These are phyloP conservation scores for Coleophora deauratella DNA, from an alignment of 2,888 invertebrate genomes.

Conservation along the genomic window DNA sequence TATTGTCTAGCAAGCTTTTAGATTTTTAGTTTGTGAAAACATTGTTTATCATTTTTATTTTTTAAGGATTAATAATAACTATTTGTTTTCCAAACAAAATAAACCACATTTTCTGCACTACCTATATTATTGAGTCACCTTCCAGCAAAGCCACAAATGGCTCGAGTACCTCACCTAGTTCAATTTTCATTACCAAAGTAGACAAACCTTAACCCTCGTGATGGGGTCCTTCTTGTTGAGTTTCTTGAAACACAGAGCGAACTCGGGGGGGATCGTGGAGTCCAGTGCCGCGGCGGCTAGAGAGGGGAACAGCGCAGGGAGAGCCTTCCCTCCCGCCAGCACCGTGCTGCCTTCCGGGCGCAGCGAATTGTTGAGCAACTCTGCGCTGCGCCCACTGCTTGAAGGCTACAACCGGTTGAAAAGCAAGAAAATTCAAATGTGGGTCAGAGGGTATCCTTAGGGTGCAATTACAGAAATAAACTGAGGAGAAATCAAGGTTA, in stretches of 20 bases:
- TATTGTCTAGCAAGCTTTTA: no score
- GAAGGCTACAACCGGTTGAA: constrained; percentile 82
- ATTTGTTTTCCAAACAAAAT: no score
- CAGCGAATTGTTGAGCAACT: constrained; percentile 77
- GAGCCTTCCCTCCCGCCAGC: constrained; percentile 24
- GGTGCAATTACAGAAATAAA: background rate
- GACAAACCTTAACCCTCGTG: constrained; percentile 88
- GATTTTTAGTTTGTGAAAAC: no score
- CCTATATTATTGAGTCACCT: no score
- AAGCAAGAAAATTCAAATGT: no score
- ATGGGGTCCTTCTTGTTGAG: constrained; percentile 92
- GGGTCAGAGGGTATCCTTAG: no score
- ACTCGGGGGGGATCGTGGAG: constrained; percentile 81
- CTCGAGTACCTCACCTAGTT: no score
- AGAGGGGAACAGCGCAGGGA: constrained; percentile 45
- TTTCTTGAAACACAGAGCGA: constrained; percentile 87
- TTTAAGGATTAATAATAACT: no score
- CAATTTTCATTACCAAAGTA: no score
- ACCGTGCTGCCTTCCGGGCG: constrained; percentile 21
- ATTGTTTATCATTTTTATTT: no score
- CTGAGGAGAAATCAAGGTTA: background rate
- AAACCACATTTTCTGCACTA: no score
- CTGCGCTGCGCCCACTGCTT: constrained; percentile 91
- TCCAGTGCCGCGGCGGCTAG: constrained; percentile 44
- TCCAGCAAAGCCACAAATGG: no score